Conservation (phyloP, 2,113 vertebrate species). For the Siphamia tubifer region DNA sequence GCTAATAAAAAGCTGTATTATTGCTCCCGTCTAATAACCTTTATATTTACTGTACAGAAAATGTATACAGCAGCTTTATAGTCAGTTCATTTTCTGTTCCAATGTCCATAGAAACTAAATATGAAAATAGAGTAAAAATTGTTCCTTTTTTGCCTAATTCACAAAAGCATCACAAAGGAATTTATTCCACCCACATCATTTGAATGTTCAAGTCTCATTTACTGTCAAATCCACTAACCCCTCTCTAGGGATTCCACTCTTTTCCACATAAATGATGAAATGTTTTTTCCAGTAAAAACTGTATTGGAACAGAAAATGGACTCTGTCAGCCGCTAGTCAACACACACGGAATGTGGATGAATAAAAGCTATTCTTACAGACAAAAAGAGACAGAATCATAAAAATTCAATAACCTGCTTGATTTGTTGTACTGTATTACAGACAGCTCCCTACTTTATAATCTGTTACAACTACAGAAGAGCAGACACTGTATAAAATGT, state of each 20-base stretch:
- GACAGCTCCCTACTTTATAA: slow-evolving; percentile 40
- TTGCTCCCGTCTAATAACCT: slow-evolving; percentile 34
- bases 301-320: slow-evolving; percentile 34
- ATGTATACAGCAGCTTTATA: neutral
- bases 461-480: too few species aligned
- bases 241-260: neutral
- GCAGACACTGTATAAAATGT: too few species aligned
- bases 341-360: slow-evolving; percentile 69
- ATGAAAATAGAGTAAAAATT: neutral
- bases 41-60: slow-evolving; percentile 24
- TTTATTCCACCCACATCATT: neutral
- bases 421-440: slow-evolving; percentile 10
- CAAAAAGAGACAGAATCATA: slow-evolving; percentile 2
- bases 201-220: neutral
- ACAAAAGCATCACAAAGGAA: neutral
- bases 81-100: slow-evolving; percentile 40
- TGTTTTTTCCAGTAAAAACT: neutral
- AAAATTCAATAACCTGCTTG: slow-evolving; percentile 4
- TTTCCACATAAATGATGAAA: neutral
- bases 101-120: neutral
- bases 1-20: neutral
- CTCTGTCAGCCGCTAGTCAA: slow-evolving; percentile 9
- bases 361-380: slow-evolving; percentile 31
- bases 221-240: neutral
- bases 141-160: neutral